Base-by-base conservation (phyloP, 2,888 invertebrate species). In the Entomobrya proxima region DNA sequence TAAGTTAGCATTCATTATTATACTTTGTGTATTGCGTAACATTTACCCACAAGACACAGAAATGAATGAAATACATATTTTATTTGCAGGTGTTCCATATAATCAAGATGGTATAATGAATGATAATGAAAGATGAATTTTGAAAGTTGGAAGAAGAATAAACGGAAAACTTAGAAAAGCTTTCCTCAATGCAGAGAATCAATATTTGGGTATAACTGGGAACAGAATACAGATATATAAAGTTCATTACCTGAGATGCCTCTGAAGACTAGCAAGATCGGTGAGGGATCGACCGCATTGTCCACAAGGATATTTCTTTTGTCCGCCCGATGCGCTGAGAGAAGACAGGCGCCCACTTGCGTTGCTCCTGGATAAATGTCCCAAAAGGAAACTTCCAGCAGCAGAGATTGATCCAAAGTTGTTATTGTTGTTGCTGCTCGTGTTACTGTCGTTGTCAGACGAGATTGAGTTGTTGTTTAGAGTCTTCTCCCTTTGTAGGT, bases 231-330 rank as follows among this genome's bases (percentile, higher is more conserved):
- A 58, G 58, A 21, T 21, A 58, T 58, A 58, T 2, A 72, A 72
- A 72, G 3, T 21, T 6, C 9, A 37, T 52, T 87, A 90, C 90
- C 90, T 89, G 55, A 89, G 86, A 85, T 90, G 90, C 79, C 90
- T 86, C 64, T 90, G 89, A 58, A 90, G 88, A 64, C 88, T 88
- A n/a, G 90, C 89, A 58, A 90, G 80, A 84, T 90, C 90, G 0
- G 90, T 89, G 3, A 90, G 86, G 13, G 89, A 88, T 35, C 90
- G 44, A 55, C 90, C 90, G 58, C 90, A 90, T 69, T 90, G 90
- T 55, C 89, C 89, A 75, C 90, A 90, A 35, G 90, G 89, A 81
- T 89, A 89, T 74, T 90, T 90, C 78, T 89, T 90, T 37, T 76
- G 81, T 86, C 84, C 82, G 11, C 89, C 88, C 9, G 87, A 79